Percentiles rank a stretch among this genome's conserved stretches.
phyloP scores from a whole-genome alignment of 2,113 vertebrate genomes.

The Sinocyclocheilus maitianheensis region DNA sequence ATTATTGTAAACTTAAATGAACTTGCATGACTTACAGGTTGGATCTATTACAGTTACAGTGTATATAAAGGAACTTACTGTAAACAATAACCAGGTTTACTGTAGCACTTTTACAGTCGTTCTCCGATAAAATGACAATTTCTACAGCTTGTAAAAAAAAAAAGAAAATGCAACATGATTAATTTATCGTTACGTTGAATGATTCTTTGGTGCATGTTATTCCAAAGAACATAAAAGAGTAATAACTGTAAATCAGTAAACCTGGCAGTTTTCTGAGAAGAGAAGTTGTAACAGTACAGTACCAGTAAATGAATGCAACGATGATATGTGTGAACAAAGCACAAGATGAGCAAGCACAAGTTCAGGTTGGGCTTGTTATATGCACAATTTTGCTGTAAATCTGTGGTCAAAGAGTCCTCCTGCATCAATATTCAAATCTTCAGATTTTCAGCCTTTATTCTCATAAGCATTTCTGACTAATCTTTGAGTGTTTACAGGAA shows the following conservation, averaged over 20 bases:
- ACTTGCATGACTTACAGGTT: background rate
- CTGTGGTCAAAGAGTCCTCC: background rate
- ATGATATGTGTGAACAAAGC: background rate
- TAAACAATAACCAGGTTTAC: background rate
- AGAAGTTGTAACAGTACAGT: background rate
- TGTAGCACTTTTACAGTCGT: background rate
- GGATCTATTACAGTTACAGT: background rate
- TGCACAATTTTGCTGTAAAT: background rate
- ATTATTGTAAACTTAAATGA: too few species aligned
- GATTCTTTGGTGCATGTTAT: background rate
- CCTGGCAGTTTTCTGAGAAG: background rate
- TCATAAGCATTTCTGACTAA: background rate
- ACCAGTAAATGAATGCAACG: background rate
- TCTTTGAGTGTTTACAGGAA: background rate
- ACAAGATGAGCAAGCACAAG: background rate
- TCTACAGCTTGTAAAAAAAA: too few species aligned
- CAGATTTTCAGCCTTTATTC: background rate
- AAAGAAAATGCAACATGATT: too few species aligned
- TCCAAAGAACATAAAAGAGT: background rate
- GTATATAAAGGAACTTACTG: background rate
- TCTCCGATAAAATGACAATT: background rate
- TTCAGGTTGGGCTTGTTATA: too few species aligned
- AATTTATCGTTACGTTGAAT: background rate
- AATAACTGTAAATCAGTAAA: background rate
- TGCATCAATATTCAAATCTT: background rate